Conservation (phyloP, 2,113 vertebrate genomes). For the Rhabdomys dilectus region DNA sequence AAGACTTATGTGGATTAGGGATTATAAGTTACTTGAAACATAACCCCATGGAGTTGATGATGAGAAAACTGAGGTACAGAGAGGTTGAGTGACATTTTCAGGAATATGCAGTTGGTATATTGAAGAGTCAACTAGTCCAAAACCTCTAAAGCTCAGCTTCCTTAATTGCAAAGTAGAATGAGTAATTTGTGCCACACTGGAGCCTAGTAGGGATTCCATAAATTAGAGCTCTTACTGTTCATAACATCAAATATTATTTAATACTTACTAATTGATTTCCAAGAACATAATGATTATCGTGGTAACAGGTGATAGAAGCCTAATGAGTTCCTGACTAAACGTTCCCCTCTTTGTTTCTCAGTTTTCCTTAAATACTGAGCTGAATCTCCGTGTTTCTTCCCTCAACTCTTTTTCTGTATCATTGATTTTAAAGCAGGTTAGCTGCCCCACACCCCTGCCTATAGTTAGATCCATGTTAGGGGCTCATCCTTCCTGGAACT, state of each 20-base stretch:
- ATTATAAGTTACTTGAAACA: slow-evolving; percentile 8
- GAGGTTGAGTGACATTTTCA: background rate
- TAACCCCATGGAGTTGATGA: background rate
- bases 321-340: background rate
- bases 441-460: background rate
- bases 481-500: background rate
- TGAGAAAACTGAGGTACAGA: slow-evolving; percentile 43
- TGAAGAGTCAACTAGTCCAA: slow-evolving; percentile 4
- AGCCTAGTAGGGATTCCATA: slow-evolving; percentile 26
- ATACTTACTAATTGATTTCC: background rate
- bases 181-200: background rate
- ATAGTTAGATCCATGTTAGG: slow-evolving; percentile 1
- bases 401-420: slow-evolving; percentile 33
- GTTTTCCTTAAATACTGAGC: slow-evolving; percentile 42
- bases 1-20: background rate
- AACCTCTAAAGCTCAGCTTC: slow-evolving; percentile 20
- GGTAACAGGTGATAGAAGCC: background rate
- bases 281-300: background rate
- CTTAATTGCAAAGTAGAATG: slow-evolving; percentile 20
- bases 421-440: slow-evolving; percentile 42
- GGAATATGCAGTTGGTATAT: background rate
- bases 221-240: slow-evolving; percentile 1
- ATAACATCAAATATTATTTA: slow-evolving; percentile 50
- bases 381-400: slow-evolving; percentile 24
- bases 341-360: slow-evolving; percentile 1